Evolutionary conservation across 1,140 invertebrate genomes (phyloP).

Genomic region (Stegodyphus dumicola): DNA sequence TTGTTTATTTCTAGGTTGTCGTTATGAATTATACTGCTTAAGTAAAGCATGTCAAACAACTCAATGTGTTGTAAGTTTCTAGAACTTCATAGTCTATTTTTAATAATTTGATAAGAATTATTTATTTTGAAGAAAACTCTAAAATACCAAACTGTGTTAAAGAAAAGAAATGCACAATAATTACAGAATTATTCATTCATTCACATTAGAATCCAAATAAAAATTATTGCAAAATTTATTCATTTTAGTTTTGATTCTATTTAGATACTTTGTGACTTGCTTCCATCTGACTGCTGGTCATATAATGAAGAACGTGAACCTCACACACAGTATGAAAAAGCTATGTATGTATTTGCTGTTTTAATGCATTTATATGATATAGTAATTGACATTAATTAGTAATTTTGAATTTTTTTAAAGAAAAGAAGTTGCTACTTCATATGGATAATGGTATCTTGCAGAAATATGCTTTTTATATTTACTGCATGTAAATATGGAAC

Average conservation of each 20-base stretch:
- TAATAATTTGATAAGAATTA: not conserved
- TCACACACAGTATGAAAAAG: not conserved
- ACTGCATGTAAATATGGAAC: too few relatives aligned
- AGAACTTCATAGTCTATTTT: not conserved
- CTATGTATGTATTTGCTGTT: conserved; percentile 16
- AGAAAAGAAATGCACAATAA: too few relatives aligned
- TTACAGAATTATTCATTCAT: too few relatives aligned
- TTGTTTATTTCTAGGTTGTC: not conserved
- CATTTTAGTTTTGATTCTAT: not conserved
- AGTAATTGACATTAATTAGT: too few relatives aligned
- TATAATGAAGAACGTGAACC: conserved; percentile 1
- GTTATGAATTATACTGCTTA: not conserved
- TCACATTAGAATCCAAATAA: too few relatives aligned
- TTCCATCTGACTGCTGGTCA: conserved; percentile 63
- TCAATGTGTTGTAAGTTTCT: not conserved
- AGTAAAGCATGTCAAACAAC: not conserved
- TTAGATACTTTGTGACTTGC: conserved; percentile 78
- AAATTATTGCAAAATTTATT: not conserved
- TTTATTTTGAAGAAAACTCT: not conserved
- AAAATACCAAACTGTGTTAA: not conserved
- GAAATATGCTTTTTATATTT: too few relatives aligned
- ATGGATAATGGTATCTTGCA: too few relatives aligned
- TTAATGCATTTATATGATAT: not conserved
- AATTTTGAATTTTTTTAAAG: too few relatives aligned
- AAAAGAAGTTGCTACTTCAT: too few relatives aligned